These are phyloP conservation scores for Cataglyphis rosenhaueri DNA, from an alignment of 2,888 invertebrate species.

Conservation along the genomic window DNA sequence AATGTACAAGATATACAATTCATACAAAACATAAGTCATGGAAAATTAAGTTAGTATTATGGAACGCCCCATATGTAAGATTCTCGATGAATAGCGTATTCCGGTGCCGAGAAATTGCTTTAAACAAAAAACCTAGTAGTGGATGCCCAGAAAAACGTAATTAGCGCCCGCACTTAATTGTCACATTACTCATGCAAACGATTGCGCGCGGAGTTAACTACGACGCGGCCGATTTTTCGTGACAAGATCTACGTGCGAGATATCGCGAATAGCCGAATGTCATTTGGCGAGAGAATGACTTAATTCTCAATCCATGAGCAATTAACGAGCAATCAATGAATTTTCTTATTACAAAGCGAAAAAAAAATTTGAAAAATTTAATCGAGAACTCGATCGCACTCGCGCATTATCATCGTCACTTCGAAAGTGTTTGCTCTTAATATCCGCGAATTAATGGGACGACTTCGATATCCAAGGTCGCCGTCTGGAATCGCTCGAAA, in stretches of 20 bases:
- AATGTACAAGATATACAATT: background rate
- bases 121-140: slow-evolving; percentile 13
- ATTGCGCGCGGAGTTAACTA: slow-evolving; percentile 59
- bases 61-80: background rate
- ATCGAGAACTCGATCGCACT: background rate
- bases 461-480: slow-evolving; percentile 67
- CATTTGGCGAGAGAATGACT: background rate
- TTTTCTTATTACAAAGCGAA: background rate
- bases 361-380: no score
- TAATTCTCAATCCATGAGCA: background rate
- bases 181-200: slow-evolving; percentile 74
- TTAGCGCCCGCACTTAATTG: slow-evolving; percentile 71
- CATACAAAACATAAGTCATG: background rate
- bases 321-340: background rate
- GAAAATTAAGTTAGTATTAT: background rate
- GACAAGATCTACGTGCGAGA: slow-evolving; percentile 77
- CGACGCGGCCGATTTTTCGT: slow-evolving; percentile 72
- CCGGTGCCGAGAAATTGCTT: slow-evolving; percentile 2
- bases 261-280: slow-evolving; percentile 53
- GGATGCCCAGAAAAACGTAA: slow-evolving; percentile 53
- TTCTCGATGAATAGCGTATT: background rate
- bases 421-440: slow-evolving; percentile 47
- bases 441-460: slow-evolving; percentile 63
- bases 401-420: slow-evolving; percentile 11
- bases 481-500: slow-evolving; percentile 62